phyloP scores from a whole-genome alignment of 1,140 invertebrate genomes.

The Drosophila murphyi region DNA sequence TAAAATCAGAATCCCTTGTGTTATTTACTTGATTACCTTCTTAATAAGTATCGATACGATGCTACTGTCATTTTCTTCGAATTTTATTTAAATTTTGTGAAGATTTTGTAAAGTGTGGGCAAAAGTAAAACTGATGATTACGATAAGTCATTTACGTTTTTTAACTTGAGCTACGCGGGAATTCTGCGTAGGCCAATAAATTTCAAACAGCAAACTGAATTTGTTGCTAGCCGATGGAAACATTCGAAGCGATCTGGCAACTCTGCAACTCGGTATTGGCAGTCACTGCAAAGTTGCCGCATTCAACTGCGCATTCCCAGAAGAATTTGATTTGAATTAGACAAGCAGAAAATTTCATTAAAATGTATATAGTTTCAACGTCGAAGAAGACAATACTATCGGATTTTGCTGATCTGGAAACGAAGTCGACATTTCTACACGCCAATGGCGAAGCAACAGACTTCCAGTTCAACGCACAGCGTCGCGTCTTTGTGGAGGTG shows the following conservation, averaged over 20 bases:
- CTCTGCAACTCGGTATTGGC: background rate
- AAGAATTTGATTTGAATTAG: constrained; percentile 6
- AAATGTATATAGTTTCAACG: constrained; percentile 78
- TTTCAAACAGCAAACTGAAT: background rate
- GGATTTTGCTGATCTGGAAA: constrained; percentile 76
- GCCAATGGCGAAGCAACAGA: constrained; percentile 66
- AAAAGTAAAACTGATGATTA: too few species aligned
- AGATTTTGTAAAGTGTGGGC: too few species aligned
- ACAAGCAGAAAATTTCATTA: background rate
- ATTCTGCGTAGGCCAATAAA: too few species aligned
- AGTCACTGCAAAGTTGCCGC: constrained; percentile 13
- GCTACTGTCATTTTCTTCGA: too few species aligned
- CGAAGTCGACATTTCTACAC: constrained; percentile 69
- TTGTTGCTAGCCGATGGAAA: background rate
- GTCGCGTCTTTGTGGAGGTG: constrained; percentile 72
- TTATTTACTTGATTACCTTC: too few species aligned
- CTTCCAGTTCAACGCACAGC: constrained; percentile 76
- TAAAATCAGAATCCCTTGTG: too few species aligned
- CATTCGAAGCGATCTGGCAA: background rate
- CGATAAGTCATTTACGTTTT: too few species aligned
- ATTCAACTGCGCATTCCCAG: constrained; percentile 2
- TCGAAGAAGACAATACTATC: constrained; percentile 74
- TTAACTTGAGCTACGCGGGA: too few species aligned
- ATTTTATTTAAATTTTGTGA: too few species aligned
- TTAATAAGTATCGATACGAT: too few species aligned